Percentiles rank a stretch among this genome's conserved stretches.
phyloP scores from a whole-genome alignment of 64 coral and sea anemone genomes.

The Platygyra sinensis region DNA sequence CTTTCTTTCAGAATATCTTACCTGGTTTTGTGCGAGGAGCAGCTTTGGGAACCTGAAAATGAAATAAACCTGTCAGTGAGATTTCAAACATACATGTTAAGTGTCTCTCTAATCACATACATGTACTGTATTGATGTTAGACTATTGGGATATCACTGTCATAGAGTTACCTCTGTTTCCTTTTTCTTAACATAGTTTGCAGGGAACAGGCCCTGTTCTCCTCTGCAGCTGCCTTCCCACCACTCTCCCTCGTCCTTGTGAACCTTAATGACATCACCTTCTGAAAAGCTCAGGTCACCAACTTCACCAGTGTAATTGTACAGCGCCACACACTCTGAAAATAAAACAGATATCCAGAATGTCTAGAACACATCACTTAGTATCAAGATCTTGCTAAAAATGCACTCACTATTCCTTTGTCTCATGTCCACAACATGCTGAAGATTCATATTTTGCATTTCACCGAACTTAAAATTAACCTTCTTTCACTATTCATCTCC shows the following conservation, averaged over 20 bases:
- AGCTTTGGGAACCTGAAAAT: constrained; percentile 74
- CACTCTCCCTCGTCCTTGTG: constrained; percentile 90
- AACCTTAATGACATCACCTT: constrained; percentile 80
- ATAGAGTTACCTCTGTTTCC: constrained; percentile 76
- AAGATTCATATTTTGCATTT: too few relatives aligned
- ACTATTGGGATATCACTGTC: not conserved
- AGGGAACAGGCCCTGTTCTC: constrained; percentile 81
- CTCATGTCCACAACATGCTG: too few relatives aligned
- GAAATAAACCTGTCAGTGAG: not conserved
- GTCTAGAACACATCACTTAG: too few relatives aligned
- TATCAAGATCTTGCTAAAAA: too few relatives aligned
- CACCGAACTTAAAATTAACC: too few relatives aligned
- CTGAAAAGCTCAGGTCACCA: constrained; percentile 80
- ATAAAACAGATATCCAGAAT: not conserved
- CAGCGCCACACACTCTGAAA: constrained; percentile 87
- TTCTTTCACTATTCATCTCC: too few relatives aligned
- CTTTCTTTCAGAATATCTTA: not conserved
- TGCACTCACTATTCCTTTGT: too few relatives aligned
- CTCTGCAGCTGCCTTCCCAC: constrained; percentile 86
- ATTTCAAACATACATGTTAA: not conserved
- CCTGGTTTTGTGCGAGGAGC: constrained; percentile 85
- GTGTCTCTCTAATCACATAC: too few relatives aligned
- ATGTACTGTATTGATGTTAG: too few relatives aligned
- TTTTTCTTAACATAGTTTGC: constrained; percentile 97
- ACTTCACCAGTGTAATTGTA: constrained; percentile 81